These are phyloP conservation scores for Chaetodon trifascialis DNA, from an alignment of 2,113 vertebrate genomes.

Conservation along the genomic window DNA sequence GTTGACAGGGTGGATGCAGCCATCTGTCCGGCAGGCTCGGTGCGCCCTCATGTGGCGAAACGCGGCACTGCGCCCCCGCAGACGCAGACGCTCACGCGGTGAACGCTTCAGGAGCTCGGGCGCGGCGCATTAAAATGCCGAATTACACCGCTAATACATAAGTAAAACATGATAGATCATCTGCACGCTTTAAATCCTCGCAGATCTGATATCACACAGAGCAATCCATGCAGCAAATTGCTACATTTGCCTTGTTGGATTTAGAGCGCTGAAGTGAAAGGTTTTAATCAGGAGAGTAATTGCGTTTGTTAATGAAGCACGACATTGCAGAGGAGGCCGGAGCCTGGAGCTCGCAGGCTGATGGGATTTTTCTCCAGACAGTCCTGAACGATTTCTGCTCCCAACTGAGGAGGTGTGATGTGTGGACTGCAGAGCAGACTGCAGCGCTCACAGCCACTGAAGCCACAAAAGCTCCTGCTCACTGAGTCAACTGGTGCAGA, in stretches of 20 bases:
- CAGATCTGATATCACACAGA: conserved; percentile 61
- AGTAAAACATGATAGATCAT: conserved; percentile 60
- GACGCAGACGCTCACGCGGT: background rate
- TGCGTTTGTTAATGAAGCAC: conserved; percentile 68
- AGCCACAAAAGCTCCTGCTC: background rate
- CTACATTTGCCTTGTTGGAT: conserved; percentile 64
- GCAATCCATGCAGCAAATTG: conserved; percentile 68
- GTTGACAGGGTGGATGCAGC: background rate
- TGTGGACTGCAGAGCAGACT: conserved; percentile 64
- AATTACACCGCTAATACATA: conserved; percentile 53
- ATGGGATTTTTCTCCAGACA: conserved; percentile 58
- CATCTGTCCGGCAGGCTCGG: conserved; percentile 3
- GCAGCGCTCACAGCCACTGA: conserved; percentile 17
- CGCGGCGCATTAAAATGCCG: conserved; percentile 45
- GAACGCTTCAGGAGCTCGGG: conserved; percentile 33
- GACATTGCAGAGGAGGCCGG: conserved; percentile 38
- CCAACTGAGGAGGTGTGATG: conserved; percentile 45
- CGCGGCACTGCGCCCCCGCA: conserved; percentile 11
- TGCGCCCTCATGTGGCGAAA: conserved; percentile 42
- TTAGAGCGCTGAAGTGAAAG: conserved; percentile 48
- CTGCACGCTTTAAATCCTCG: conserved; percentile 45
- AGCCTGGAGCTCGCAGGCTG: conserved; percentile 46
- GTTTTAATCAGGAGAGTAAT: conserved; percentile 72
- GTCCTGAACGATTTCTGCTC: conserved; percentile 45
- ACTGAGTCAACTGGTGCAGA: conserved; percentile 13